Percentiles rank a stretch among this genome's conserved stretches.
Conservation (phyloP, 1,140 invertebrate genomes). For the Myzus persicae region DNA sequence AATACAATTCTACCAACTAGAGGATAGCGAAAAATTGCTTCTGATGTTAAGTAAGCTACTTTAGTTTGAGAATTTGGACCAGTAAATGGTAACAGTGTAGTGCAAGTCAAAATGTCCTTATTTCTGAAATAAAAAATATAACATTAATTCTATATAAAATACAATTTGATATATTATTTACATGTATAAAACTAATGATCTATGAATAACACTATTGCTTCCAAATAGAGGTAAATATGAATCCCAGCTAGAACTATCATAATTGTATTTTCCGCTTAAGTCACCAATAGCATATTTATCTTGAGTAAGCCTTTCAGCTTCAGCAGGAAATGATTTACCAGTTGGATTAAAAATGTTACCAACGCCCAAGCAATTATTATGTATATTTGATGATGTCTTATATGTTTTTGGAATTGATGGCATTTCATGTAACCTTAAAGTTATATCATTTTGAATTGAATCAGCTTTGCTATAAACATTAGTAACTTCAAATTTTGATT, state of each 20-base stretch:
- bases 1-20: conserved; percentile 73
- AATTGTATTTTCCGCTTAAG: conserved; percentile 82
- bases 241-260: conserved; percentile 71
- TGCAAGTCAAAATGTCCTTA: conserved; percentile 70
- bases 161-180: conserved; percentile 63
- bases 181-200: conserved; percentile 85
- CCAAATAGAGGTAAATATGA: conserved; percentile 87
- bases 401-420: conserved; percentile 65
- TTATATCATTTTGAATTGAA: conserved; percentile 66
- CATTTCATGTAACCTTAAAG: conserved; percentile 75
- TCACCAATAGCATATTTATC: conserved; percentile 90
- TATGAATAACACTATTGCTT: conserved; percentile 77
- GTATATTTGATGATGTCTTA: conserved; percentile 36
- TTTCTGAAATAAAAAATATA: neutral
- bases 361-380: conserved; percentile 67
- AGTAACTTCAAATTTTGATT: conserved; percentile 84
- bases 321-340: conserved; percentile 63
- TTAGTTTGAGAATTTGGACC: conserved; percentile 70
- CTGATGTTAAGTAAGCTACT: conserved; percentile 75
- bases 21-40: conserved; percentile 72
- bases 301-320: conserved; percentile 75
- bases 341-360: conserved; percentile 77
- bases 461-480: conserved; percentile 67
- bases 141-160: conserved; percentile 4
- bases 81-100: conserved; percentile 71